Conservation (phyloP, 2,888 invertebrate genomes). For the Standfussiana lucernea region DNA sequence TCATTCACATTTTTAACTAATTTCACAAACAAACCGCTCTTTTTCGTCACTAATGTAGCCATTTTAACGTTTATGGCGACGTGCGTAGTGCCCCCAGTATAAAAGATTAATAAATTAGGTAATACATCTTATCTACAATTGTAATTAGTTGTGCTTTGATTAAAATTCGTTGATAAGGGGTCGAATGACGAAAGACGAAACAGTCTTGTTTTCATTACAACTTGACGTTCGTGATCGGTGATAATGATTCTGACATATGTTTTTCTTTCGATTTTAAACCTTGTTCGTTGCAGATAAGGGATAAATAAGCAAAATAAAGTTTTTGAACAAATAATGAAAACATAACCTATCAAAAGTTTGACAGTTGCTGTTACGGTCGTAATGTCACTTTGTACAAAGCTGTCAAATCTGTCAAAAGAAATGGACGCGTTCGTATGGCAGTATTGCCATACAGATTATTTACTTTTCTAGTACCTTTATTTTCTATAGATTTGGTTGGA, state of each 20-base stretch:
- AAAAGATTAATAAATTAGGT: slow-evolving; percentile 76
- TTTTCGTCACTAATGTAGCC: slow-evolving; percentile 79
- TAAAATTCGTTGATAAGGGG: slow-evolving; percentile 74
- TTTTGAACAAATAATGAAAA: not conserved
- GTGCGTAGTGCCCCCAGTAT: slow-evolving; percentile 55
- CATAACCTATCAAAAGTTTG: slow-evolving; percentile 13
- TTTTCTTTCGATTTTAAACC: slow-evolving; percentile 45
- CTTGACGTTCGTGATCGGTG: slow-evolving; percentile 40
- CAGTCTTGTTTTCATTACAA: slow-evolving; percentile 55
- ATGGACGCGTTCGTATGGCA: slow-evolving; percentile 33
- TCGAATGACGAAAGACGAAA: slow-evolving; percentile 67
- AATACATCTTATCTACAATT: slow-evolving; percentile 87
- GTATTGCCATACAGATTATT: not conserved
- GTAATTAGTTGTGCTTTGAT: slow-evolving; percentile 83
- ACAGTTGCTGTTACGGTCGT: slow-evolving; percentile 35
- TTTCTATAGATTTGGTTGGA: not conserved
- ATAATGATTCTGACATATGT: slow-evolving; percentile 1
- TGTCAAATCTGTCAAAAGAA: slow-evolving; percentile 9
- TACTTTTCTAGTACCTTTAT: not conserved
- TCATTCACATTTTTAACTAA: slow-evolving; percentile 81
- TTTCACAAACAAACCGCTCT: slow-evolving; percentile 73
- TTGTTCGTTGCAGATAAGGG: not conserved
- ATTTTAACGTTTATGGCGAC: slow-evolving; percentile 71
- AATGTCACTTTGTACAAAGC: not conserved
- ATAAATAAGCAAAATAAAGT: not conserved